Conservation (phyloP, 1,140 invertebrate species). For the Leptinotarsa defecta region DNA sequence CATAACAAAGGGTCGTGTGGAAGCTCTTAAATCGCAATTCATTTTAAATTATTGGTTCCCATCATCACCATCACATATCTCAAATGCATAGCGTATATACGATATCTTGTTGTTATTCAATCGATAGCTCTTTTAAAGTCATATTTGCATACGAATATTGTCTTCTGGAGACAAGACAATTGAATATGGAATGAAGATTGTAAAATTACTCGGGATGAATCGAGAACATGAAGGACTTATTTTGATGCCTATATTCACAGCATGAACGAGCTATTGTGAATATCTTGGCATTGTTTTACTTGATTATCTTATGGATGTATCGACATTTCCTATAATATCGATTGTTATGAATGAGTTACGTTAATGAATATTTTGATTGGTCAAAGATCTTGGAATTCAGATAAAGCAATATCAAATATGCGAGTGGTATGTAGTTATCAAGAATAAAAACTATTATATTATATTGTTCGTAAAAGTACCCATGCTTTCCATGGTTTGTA, state of each 20-base stretch:
- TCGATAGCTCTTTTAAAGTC: neutral
- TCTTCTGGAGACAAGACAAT: neutral
- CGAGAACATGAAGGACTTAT: neutral
- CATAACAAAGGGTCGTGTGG: no score
- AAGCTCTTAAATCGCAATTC: no score
- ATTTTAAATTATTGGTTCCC: no score
- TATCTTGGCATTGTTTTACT: no score
- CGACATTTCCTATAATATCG: neutral
- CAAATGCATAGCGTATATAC: no score
- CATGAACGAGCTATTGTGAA: neutral
- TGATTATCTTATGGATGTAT: no score
- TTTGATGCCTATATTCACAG: neutral
- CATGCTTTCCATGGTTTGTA: neutral
- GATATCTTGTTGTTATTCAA: neutral
- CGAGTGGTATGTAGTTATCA: neutral
- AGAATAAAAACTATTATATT: neutral
- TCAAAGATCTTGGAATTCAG: neutral
- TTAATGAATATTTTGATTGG: neutral
- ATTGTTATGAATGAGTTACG: neutral
- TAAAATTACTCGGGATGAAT: neutral
- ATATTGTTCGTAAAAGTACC: neutral
- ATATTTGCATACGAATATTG: constrained; percentile 1
- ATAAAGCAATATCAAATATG: neutral
- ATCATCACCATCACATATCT: no score
- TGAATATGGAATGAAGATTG: neutral